Base-by-base conservation (phyloP, 2,797 vertebrate species). In the Leptodactylus fallax region DNA sequence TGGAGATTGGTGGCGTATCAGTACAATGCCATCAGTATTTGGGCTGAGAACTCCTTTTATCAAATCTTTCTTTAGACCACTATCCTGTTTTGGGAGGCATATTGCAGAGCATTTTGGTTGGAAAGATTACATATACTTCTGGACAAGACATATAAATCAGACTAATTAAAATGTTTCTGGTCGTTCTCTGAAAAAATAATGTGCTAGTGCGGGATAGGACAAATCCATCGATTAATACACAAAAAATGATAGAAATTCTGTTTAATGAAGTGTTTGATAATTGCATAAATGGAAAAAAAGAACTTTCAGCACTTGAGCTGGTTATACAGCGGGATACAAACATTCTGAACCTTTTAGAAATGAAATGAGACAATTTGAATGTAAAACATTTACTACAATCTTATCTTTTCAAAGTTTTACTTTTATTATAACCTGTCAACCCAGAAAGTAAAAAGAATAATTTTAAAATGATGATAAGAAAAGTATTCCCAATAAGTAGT, bases 151-250 rank as follows among this genome's bases (percentile, higher is more conserved):
- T 65, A 85, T 85, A 76, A 77, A 85, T 85, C 83, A 81, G 76
- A 25, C 58, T 88, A 85, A 88, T 88, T 85, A 85, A 88, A 88
- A 85, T 85, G 67, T 85, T 88, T 72, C 58, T 81, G 58, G 58
- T 88, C 56, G 79, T 82, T 74, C 25, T 82, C 49, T 25, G 7
- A 47, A 55, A 85, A 80, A 76, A 81, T 81, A 76, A 76, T 85
- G 21, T 69, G 36, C 67, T 85, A 65, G 65, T 77, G 79, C 60
- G 55, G n/a, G 13, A 45, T 69, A 85, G 49, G 49, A 74, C 67
- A 61, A 81, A 58, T 23, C 27, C 51, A 74, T 76, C 17, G 45
- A 85, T 77, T 60, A 77, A 76, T 67, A 77, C n/a, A 74, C 16
- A 67, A 77, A 53, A 85, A 88, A 56, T 81, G 47, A 63, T 65